phyloP scores from a whole-genome alignment of 2,797 vertebrate species.

The Anguilla obscura region DNA sequence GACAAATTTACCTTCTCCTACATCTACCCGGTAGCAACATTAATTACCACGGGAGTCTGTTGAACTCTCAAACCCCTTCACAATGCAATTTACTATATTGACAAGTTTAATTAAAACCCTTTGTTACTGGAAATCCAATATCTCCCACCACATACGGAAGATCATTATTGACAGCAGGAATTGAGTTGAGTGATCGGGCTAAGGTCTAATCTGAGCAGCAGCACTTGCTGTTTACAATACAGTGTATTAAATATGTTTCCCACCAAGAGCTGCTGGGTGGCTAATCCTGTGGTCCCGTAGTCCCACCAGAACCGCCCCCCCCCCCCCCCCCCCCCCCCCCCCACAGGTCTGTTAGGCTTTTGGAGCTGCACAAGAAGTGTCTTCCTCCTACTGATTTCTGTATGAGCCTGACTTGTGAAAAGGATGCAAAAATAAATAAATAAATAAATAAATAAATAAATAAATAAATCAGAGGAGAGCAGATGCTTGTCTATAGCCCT shows the following conservation, averaged over 20 bases:
- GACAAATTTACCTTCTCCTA: background rate
- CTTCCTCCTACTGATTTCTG: no score
- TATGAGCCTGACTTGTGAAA: no score
- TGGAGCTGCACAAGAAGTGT: no score
- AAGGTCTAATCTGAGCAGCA: background rate
- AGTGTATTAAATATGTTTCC: background rate
- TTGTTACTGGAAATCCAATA: conserved; percentile 1
- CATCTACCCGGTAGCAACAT: background rate
- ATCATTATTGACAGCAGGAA: conserved; percentile 1
- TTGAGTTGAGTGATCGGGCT: background rate
- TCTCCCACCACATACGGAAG: background rate
- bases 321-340: no score
- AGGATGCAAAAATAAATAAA: no score
- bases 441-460: no score
- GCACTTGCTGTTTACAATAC: background rate
- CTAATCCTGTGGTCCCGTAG: no score
- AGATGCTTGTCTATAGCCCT: no score
- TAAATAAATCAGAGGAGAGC: no score
- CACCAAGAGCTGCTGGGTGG: background rate
- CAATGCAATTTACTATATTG: background rate
- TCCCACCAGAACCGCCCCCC: no score
- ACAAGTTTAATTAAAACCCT: conserved; percentile 3
- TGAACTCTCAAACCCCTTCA: background rate
- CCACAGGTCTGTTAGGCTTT: no score
- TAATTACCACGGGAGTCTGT: background rate